Base-by-base conservation (phyloP, 2,113 vertebrate genomes). In the Antechinus flavipes region DNA sequence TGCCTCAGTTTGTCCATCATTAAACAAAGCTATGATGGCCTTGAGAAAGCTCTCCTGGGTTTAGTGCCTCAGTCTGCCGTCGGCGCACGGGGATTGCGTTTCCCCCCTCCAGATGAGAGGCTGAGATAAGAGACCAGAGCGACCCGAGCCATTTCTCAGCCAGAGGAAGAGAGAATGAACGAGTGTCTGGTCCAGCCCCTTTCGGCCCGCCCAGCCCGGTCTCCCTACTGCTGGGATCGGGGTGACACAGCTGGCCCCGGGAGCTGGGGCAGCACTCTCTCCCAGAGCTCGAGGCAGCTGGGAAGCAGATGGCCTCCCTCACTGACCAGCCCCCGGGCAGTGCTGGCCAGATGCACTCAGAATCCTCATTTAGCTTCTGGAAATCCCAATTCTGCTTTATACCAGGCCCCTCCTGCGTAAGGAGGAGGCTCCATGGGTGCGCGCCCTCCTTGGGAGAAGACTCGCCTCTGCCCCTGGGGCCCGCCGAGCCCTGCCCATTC, bases 301-400 rank as follows among this genome's bases (percentile, higher is more conserved):
- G 96, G 76, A 94, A 93, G 95, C 97, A 97, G 97, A 93, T 3
- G 91, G 98, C 95, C 55, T 95, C 93, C 52, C 91, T 94, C 96
- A 95, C 95, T 96, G 97, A 96, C 90, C 95, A 89, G 94, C 93
- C 61, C 30, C 61, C 2, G 30, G 95, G 95, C 55, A 94, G 90
- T 76, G 92, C 35, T 84, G 19, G 68, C 96, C 97, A 95, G 96
- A 94, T 98, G 97, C 97, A 97, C 93, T 90, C 16, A 49, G 9
- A 25, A 47, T 50, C 2, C 23, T 50, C 89, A 10, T 90, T 46
- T 90, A 49, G 89, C 23, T 49, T 90, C 26, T 90, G 47, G 47
- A 26, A n/a, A 76, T 84, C n/a, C 68, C 68, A 84, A 8, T 84
- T 84, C 61, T n/a, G 61, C 35, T n/a, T 76, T 76, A 5, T 76